These are phyloP conservation scores for Manduca sexta DNA, from an alignment of 1,140 invertebrate genomes.

Conservation along the genomic window DNA sequence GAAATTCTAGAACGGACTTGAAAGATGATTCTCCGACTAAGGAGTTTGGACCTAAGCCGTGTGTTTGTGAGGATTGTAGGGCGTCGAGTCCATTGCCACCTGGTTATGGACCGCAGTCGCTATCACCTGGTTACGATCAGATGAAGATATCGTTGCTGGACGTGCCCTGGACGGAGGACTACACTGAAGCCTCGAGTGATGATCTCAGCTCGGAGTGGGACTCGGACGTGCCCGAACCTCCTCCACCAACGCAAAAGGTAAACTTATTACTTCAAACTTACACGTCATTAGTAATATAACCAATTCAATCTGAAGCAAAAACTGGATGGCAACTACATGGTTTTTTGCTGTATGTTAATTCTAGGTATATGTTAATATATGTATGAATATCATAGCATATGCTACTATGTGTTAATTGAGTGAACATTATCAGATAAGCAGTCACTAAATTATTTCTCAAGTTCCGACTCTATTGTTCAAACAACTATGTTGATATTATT, in stretches of 20 bases:
- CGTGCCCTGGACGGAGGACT: slow-evolving; percentile 82
- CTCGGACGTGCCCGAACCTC: slow-evolving; percentile 80
- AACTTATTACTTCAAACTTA: neutral
- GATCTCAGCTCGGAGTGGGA: slow-evolving; percentile 93
- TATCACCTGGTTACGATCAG: slow-evolving; percentile 82
- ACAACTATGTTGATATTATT: too few relatives aligned
- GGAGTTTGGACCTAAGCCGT: slow-evolving; percentile 59
- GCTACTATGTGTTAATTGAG: too few relatives aligned
- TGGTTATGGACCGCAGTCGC: slow-evolving; percentile 56
- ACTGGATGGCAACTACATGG: too few relatives aligned
- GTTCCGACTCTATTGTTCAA: too few relatives aligned
- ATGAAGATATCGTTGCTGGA: slow-evolving; percentile 84
- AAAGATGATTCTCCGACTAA: slow-evolving; percentile 36
- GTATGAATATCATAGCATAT: too few relatives aligned
- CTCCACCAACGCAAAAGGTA: slow-evolving; percentile 58
- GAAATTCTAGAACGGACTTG: slow-evolving; percentile 43
- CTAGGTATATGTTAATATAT: too few relatives aligned
- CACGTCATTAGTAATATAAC: neutral
- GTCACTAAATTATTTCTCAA: too few relatives aligned
- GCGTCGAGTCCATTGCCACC: slow-evolving; percentile 59
- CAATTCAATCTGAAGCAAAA: neutral
- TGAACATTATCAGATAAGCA: too few relatives aligned
- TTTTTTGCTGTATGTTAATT: too few relatives aligned
- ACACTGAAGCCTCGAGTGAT: slow-evolving; percentile 88
- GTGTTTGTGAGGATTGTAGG: slow-evolving; percentile 63